These are phyloP conservation scores for Lacerta agilis DNA, from an alignment of 2,797 vertebrate genomes.

Conservation along the genomic window DNA sequence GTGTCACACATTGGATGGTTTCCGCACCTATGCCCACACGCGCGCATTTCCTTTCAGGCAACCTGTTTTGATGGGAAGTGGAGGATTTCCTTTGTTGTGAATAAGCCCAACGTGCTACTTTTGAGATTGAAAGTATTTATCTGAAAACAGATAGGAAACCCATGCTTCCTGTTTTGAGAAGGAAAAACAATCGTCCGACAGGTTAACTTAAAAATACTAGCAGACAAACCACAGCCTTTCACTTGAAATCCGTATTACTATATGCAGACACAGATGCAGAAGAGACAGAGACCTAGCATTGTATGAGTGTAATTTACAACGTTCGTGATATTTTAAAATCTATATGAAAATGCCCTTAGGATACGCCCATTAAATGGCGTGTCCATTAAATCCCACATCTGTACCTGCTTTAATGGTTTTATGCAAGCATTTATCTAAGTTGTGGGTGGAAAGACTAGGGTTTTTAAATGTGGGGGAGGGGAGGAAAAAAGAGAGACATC, in stretches of 20 bases:
- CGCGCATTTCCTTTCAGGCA: conserved; percentile 50
- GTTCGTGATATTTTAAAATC: background rate
- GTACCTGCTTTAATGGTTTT: background rate
- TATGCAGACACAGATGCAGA: conserved; percentile 14
- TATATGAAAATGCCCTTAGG: background rate
- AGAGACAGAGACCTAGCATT: conserved; percentile 1
- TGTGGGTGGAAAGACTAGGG: background rate
- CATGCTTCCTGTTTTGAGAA: conserved; percentile 68
- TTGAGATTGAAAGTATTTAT: conserved; percentile 69
- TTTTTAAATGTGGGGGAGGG: background rate
- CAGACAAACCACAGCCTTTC: conserved; percentile 38
- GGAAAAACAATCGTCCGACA: conserved; percentile 66
- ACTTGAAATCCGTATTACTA: conserved; percentile 19
- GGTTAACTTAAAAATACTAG: conserved; percentile 47
- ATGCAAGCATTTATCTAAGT: background rate
- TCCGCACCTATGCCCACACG: conserved; percentile 42
- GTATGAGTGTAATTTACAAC: background rate
- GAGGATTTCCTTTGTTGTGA: conserved; percentile 81
- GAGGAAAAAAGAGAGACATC: background rate
- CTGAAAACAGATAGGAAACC: conserved; percentile 74
- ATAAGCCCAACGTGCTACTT: conserved; percentile 53
- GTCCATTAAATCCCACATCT: background rate
- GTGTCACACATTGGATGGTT: conserved; percentile 46
- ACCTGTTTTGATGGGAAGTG: conserved; percentile 69
- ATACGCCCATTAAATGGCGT: background rate